Conservation (phyloP, 2,113 vertebrate genomes). For the Triplophysa rosa region DNA sequence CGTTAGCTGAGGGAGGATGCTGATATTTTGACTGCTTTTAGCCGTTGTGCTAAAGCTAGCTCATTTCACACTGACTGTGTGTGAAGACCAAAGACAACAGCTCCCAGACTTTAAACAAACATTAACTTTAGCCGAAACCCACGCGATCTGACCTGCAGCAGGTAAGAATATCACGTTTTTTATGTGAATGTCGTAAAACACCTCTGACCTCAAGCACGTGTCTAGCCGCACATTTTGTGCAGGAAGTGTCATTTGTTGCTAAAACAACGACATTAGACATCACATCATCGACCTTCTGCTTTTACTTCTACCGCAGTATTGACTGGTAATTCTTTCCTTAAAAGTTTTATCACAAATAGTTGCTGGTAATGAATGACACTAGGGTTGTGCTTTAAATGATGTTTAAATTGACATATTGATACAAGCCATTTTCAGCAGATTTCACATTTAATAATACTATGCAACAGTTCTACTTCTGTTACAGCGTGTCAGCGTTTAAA, state of each 20-base stretch:
- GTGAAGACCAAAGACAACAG: background rate
- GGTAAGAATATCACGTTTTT: background rate
- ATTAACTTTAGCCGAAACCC: background rate
- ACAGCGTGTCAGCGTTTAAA: too few relatives aligned
- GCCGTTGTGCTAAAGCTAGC: conserved; percentile 5
- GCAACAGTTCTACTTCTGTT: too few relatives aligned
- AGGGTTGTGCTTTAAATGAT: background rate
- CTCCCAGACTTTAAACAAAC: background rate
- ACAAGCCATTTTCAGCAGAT: too few relatives aligned
- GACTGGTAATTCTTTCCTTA: too few relatives aligned
- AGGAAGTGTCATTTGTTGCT: background rate
- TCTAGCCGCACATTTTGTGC: background rate
- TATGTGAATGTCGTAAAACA: background rate
- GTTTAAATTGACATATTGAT: too few relatives aligned
- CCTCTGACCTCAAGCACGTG: background rate
- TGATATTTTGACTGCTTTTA: background rate
- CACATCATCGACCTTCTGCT: background rate
- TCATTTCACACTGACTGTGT: background rate
- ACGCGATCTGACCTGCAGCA: background rate
- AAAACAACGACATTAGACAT: background rate
- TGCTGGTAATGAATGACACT: background rate
- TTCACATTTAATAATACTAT: too few relatives aligned
- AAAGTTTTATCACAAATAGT: background rate
- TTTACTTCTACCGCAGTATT: background rate
- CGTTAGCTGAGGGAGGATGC: background rate